Percentiles rank a stretch among this genome's conserved stretches.
These are phyloP conservation scores for Chelidonichthys spinosus DNA, from an alignment of 2,797 vertebrate species.

Conservation along the genomic window DNA sequence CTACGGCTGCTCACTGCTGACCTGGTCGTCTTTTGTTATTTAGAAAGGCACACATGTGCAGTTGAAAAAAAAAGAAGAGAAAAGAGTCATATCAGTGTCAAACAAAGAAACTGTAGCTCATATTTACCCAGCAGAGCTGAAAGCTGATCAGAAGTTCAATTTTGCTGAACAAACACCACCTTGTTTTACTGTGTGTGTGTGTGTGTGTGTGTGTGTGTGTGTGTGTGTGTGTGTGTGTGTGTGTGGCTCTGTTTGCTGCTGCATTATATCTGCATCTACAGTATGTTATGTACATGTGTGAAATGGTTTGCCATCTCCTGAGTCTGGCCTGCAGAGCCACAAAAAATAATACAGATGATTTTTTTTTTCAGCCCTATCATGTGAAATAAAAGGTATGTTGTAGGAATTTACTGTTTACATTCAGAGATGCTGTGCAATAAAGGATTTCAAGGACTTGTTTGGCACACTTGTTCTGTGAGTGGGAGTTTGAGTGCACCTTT, in stretches of 20 bases:
- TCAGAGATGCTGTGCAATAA: conserved; percentile 75
- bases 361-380: conserved; percentile 31
- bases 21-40: conserved; percentile 29
- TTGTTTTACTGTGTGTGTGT: conserved; percentile 45
- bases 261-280: conserved; percentile 60
- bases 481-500: conserved; percentile 18
- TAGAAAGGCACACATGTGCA: conserved; percentile 13
- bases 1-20: conserved; percentile 22
- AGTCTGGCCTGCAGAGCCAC: conserved; percentile 19
- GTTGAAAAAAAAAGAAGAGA: conserved; percentile 26
- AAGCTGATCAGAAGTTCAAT: conserved; percentile 59
- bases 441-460: conserved; percentile 59
- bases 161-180: conserved; percentile 64
- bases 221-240: too few relatives aligned
- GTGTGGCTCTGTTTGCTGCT: conserved; percentile 56
- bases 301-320: conserved; percentile 25
- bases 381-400: conserved; percentile 46
- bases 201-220: too few relatives aligned
- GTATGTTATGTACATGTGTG: conserved; percentile 46
- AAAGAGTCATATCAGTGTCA: conserved; percentile 54
- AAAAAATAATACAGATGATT: conserved; percentile 25
- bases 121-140: conserved; percentile 63
- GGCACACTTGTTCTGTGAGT: conserved; percentile 21
- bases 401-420: conserved; percentile 41
- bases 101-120: conserved; percentile 64